These are phyloP conservation scores for Talpa occidentalis DNA, from an alignment of 2,113 vertebrate species.

Conservation along the genomic window DNA sequence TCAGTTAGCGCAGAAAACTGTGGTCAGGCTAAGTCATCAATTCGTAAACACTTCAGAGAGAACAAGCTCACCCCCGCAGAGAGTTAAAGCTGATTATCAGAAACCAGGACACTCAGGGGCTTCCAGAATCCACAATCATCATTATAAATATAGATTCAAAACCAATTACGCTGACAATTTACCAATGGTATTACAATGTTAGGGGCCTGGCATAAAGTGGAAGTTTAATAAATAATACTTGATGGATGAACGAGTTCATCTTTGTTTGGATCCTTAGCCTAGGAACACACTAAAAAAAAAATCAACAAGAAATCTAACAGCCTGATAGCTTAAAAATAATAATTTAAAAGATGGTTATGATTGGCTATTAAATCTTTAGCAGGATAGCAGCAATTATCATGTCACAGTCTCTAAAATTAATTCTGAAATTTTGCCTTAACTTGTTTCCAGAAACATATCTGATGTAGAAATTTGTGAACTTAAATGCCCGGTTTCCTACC, in stretches of 20 bases:
- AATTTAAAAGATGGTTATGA: constrained; percentile 13
- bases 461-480: background rate
- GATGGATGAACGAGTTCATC: background rate
- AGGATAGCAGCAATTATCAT: background rate
- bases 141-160: background rate
- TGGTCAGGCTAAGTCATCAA: background rate
- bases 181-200: background rate
- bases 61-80: background rate
- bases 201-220: background rate
- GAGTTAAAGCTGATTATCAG: background rate
- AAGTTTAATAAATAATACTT: background rate
- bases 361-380: background rate
- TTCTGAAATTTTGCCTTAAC: constrained; percentile 51
- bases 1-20: background rate
- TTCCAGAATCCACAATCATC: background rate
- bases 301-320: constrained; percentile 26
- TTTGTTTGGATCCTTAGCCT: constrained; percentile 26
- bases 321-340: background rate
- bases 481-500: background rate
- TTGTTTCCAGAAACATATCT: constrained; percentile 25
- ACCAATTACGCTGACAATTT: background rate
- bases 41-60: background rate
- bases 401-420: background rate
- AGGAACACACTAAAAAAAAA: background rate
- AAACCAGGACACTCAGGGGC: background rate